These are phyloP conservation scores for Channallabes apus DNA, from an alignment of 2,797 vertebrate genomes.

Conservation along the genomic window DNA sequence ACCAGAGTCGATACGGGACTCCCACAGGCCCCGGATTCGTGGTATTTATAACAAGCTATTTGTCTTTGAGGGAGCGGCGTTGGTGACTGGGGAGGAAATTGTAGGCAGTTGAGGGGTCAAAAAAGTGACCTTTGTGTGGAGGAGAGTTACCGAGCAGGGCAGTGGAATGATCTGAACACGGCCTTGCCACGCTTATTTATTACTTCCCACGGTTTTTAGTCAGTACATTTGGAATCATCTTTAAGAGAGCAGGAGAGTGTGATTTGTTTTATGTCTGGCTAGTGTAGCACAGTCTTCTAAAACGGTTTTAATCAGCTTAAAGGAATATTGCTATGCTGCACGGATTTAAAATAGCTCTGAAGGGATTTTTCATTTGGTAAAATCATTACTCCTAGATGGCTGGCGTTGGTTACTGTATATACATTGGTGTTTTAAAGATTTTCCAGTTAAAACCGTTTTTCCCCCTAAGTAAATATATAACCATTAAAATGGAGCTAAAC, in stretches of 20 bases:
- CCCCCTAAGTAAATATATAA: background rate
- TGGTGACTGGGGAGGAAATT: constrained; percentile 57
- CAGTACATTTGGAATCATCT: constrained; percentile 31
- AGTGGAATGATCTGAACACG: constrained; percentile 28
- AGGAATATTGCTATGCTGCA: background rate
- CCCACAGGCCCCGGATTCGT: constrained; percentile 43
- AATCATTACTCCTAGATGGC: background rate
- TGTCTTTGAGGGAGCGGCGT: constrained; percentile 49
- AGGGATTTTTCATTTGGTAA: background rate
- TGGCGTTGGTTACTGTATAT: background rate
- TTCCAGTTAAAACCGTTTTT: background rate
- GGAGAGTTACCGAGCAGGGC: constrained; percentile 35
- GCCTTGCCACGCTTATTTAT: constrained; percentile 41
- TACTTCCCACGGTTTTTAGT: constrained; percentile 33
- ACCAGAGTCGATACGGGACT: constrained; percentile 59
- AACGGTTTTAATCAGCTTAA: background rate
- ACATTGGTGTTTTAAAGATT: background rate
- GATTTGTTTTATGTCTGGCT: constrained; percentile 4
- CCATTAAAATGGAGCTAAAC: no score
- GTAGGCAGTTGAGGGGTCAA: constrained; percentile 58
- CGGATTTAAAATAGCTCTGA: background rate
- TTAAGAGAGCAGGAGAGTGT: constrained; percentile 5
- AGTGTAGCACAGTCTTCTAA: background rate
- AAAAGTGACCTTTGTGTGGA: constrained; percentile 52
- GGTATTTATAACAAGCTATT: constrained; percentile 59